Evolutionary conservation across 2,888 invertebrate species (phyloP), one percentile per base, ranked within the genome.

Genomic region (Axea sp.): DNA sequence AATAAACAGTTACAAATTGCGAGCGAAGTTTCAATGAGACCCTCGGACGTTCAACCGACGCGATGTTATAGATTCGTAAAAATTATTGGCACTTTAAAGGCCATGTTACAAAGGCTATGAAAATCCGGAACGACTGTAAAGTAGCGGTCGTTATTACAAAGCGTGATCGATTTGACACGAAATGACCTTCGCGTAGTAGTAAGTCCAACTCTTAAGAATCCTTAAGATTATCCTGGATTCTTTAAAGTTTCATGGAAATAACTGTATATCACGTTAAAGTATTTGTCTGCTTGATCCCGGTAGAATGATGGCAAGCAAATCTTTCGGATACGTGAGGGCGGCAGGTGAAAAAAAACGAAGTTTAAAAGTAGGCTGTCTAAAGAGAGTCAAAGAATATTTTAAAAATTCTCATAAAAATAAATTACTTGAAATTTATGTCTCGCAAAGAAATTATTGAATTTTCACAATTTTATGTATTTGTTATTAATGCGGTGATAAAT

Each of bases 271-370:
- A 83, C 82, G 78, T 75, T 69, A 64, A 76, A 80, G 81, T 83
- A 84, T 84, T 84, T 83, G 83, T 84, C 83, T 81, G 80, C 81
- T 79, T 83, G 81, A 83, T 81, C 78, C 77, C 59, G 68, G 73
- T 74, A 76, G 79, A 76, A 76, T 55, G 55, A 74, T 75, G 51
- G 47, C 60, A 67, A 60, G 60, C 71, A 62, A 47, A 71, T 71
- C 43, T 71, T 24, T 7, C 31, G 39, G 41, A 49, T 43, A 12
- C 9, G 19, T 9, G 35, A 8, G 9, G 11, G 30, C 0, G 28
- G 43, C 24, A 53, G 53, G 35, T 43, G 30, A 65, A 64, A 62
- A 7, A 7, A 65, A 43, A 17, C 33, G 33, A 43, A 64, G 26
- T 64, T 64, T 62, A 24, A 51, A 62, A 11, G 49, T 31, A 24